Evolutionary conservation across 2,888 invertebrate genomes (phyloP), one percentile per base, ranked within the genome.

Genomic region (Erebia palarica): DNA sequence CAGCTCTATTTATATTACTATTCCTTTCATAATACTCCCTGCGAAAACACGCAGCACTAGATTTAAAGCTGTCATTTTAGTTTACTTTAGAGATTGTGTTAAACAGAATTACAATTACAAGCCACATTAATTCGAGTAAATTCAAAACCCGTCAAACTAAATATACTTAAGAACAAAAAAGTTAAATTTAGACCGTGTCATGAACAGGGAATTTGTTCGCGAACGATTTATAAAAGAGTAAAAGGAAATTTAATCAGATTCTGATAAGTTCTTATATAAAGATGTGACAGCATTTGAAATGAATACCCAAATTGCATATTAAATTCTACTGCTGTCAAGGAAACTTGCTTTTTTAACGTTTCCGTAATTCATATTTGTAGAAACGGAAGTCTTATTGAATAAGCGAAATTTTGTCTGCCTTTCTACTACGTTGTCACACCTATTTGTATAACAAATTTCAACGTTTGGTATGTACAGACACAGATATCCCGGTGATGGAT

Each of bases 151-250:
- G 59, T 59, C 59, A 36, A 59, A 27, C n/a, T n/a, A n/a, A n/a
- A n/a, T n/a, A n/a, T n/a, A 27, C 27, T 21, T 21, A 2, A n/a
- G 1, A 59, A 36, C 8, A 60, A 42, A 44, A 60, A 42, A 10
- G 10, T 68, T 65, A 72, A 72, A 72, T 60, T 60, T 72, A 55
- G 57, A 68, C 60, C 53, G 65, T 72, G 71, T 72, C 71, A 72
- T 53, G 64, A 57, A 36, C 65, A 55, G 55, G 16, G 18, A 53
- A 58, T 70, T 58, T 70, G 21, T 65, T 65, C 60, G 53, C 60
- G 58, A 65, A 59, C 36, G 36, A 65, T 65, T 51, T 65, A 53
- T 27, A 36, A 53, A 11, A 27, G 51, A 64, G 27, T 18, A 49
- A 14, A 49, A 7, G 21, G 8, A 36, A 36, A 59, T 58, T 58